phyloP scores from a whole-genome alignment of 2,888 invertebrate genomes.

The Malacosoma neustria region DNA sequence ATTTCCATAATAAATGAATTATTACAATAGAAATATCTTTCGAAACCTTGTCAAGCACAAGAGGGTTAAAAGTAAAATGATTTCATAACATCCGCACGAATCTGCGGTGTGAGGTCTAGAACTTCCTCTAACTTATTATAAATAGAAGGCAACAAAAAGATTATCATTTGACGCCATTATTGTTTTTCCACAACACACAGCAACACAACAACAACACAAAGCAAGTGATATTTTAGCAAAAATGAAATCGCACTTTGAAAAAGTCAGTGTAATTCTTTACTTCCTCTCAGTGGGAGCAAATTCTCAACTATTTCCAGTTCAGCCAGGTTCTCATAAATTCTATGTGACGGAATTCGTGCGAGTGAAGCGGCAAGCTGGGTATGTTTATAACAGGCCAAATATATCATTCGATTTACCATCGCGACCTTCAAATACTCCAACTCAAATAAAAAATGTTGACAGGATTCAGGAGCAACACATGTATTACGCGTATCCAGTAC shows the following conservation, averaged over 20 bases:
- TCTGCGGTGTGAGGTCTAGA: not conserved
- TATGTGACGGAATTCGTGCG: slow-evolving; percentile 23
- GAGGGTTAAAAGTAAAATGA: slow-evolving; percentile 39
- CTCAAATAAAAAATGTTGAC: slow-evolving; percentile 52
- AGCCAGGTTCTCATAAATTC: slow-evolving; percentile 9
- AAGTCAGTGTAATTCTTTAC: slow-evolving; percentile 19
- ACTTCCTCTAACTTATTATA: slow-evolving; percentile 45
- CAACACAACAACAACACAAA: no score
- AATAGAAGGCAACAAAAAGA: slow-evolving; percentile 29
- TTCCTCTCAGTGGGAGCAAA: slow-evolving; percentile 18
- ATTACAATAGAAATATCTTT: no score
- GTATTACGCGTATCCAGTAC: slow-evolving; percentile 60
- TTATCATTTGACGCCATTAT: slow-evolving; percentile 28
- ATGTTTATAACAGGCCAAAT: slow-evolving; percentile 56
- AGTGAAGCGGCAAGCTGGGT: slow-evolving; percentile 54
- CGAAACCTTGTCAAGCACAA: no score
- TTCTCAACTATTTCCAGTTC: slow-evolving; percentile 6
- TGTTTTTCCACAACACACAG: slow-evolving; percentile 5
- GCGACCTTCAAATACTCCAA: slow-evolving; percentile 29
- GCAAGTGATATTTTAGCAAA: slow-evolving; percentile 12
- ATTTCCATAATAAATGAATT: no score
- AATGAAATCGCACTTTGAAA: slow-evolving; percentile 26
- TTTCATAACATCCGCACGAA: slow-evolving; percentile 30
- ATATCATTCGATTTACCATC: slow-evolving; percentile 55
- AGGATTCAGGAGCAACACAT: slow-evolving; percentile 54